Percentiles rank a stretch among this genome's conserved stretches.
These are phyloP conservation scores for Telenomus remus DNA, from an alignment of 1,140 invertebrate species.

Conservation along the genomic window DNA sequence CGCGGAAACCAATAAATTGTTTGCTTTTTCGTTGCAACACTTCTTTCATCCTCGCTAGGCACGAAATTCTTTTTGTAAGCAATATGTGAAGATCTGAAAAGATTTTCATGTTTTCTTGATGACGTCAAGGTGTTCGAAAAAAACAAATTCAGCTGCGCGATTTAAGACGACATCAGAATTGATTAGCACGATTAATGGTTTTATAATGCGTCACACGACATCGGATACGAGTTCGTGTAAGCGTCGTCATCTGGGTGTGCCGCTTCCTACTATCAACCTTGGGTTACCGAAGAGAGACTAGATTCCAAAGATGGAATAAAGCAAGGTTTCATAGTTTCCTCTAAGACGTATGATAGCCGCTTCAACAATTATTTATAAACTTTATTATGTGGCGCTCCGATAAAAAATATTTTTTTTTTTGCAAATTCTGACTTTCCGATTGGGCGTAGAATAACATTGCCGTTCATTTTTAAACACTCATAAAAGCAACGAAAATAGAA, in stretches of 20 bases:
- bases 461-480: too few species aligned
- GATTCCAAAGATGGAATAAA: conserved; percentile 33
- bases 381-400: too few species aligned
- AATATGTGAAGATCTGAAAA: neutral
- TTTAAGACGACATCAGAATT: conserved; percentile 18
- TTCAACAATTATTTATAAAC: too few species aligned
- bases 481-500: too few species aligned
- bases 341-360: neutral
- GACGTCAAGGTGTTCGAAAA: conserved; percentile 2
- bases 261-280: conserved; percentile 49
- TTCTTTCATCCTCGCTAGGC: neutral
- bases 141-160: conserved; percentile 26
- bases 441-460: too few species aligned
- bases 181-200: conserved; percentile 43
- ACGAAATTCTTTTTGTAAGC: neutral
- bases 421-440: too few species aligned
- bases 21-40: neutral
- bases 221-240: conserved; percentile 37
- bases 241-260: conserved; percentile 42
- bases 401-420: too few species aligned
- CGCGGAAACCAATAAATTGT: neutral
- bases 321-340: conserved; percentile 29
- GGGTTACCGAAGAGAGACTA: conserved; percentile 35
- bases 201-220: conserved; percentile 26
- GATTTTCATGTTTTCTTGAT: too few species aligned